phyloP scores from a whole-genome alignment of 1,140 invertebrate genomes.

The Proctacanthus coquilletti region DNA sequence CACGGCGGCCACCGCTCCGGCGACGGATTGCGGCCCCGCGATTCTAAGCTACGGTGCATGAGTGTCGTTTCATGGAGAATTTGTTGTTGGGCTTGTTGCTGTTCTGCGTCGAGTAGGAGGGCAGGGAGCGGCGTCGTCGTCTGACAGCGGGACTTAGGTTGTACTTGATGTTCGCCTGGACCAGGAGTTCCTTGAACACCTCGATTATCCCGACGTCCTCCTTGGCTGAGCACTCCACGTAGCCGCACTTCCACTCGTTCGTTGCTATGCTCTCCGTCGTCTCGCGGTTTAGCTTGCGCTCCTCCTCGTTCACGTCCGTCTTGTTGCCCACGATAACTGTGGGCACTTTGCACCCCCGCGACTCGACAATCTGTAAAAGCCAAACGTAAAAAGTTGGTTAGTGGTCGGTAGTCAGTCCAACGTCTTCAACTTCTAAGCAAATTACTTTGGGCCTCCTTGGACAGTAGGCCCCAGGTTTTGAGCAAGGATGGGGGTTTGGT shows the following conservation, averaged over 20 bases:
- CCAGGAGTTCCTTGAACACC: slow-evolving; percentile 32
- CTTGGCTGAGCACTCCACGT: slow-evolving; percentile 39
- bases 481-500: too few relatives aligned
- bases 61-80: slow-evolving; percentile 24
- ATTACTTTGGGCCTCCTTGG: too few relatives aligned
- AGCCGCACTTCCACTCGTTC: slow-evolving; percentile 39
- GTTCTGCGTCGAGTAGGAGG: slow-evolving; percentile 13
- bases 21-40: too few relatives aligned
- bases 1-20: too few relatives aligned
- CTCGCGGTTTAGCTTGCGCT: slow-evolving; percentile 18
- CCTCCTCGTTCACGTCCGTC: slow-evolving; percentile 26
- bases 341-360: slow-evolving; percentile 26
- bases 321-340: slow-evolving; percentile 43
- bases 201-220: slow-evolving; percentile 31
- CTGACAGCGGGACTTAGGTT: slow-evolving; percentile 34
- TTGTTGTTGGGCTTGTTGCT: slow-evolving; percentile 12
- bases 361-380: slow-evolving; percentile 17
- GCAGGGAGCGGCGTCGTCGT: slow-evolving; percentile 33
- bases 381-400: too few relatives aligned
- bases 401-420: too few relatives aligned
- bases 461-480: too few relatives aligned
- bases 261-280: slow-evolving; percentile 32
- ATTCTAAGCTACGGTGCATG: slow-evolving; percentile 25
- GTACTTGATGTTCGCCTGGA: slow-evolving; percentile 37
- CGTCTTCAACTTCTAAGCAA: too few relatives aligned